Conservation (phyloP, 2,888 invertebrate genomes). For the Pyrocoelia pectoralis region DNA sequence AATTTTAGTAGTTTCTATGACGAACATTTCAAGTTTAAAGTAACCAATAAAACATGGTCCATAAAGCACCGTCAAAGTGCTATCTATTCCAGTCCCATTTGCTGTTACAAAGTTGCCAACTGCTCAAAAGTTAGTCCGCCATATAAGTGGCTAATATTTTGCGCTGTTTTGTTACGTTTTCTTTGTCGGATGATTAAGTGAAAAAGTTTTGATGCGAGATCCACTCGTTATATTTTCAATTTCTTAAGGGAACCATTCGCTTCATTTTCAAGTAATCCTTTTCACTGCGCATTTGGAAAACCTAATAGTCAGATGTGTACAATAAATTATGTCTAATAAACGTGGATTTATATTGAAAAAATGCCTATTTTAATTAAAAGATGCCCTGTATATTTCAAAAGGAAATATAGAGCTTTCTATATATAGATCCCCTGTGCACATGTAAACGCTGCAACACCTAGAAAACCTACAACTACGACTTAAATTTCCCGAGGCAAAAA, state of each 20-base stretch:
- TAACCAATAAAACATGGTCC: constrained; percentile 37
- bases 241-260: background rate
- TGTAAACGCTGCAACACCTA: too few species aligned
- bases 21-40: constrained; percentile 29
- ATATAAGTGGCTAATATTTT: constrained; percentile 29
- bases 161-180: constrained; percentile 27
- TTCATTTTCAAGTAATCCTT: background rate
- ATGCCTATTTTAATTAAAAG: too few species aligned
- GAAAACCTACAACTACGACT: too few species aligned
- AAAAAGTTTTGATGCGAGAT: constrained; percentile 25
- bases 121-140: constrained; percentile 19
- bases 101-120: constrained; percentile 41
- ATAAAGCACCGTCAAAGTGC: constrained; percentile 42
- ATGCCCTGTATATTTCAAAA: too few species aligned
- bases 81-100: constrained; percentile 41
- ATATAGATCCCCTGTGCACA: too few species aligned
- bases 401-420: too few species aligned
- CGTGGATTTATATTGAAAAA: too few species aligned
- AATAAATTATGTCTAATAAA: too few species aligned
- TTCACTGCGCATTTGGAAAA: too few species aligned
- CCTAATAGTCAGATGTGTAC: background rate
- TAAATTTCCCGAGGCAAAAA: too few species aligned
- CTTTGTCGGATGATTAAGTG: constrained; percentile 29
- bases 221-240: background rate
- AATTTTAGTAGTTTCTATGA: constrained; percentile 23